Evolutionary conservation across 2,888 invertebrate genomes (phyloP), one percentile per base, ranked within the genome.

Genomic region (Agrenia bidenticulata): DNA sequence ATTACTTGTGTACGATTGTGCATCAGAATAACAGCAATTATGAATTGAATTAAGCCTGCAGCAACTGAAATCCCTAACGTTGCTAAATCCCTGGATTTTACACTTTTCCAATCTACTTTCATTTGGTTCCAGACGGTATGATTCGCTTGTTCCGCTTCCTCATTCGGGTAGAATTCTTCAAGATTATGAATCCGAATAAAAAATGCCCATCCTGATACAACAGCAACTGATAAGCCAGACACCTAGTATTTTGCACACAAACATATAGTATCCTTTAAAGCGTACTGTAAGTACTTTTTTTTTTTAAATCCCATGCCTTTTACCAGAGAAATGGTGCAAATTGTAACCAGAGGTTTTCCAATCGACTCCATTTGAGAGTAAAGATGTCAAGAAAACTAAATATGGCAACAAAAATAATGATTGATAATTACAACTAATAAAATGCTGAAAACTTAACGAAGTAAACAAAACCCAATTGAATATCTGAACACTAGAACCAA

Each of bases 251-350:
- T n/a, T n/a, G n/a, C n/a, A n/a, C n/a, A n/a, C n/a, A n/a, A n/a
- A n/a, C n/a, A n/a, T n/a, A n/a, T n/a, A n/a, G n/a, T n/a, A n/a
- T n/a, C n/a, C n/a, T n/a, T n/a, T n/a, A n/a, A 13, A 9, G 13
- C 39, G 13, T 9, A 9, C 39, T 39, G 13, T 39, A 39, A 39
- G 13, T 11, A 9, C 13, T 39, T 39, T 39, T 11, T 13, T 39
- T 39, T 39, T 11, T 13, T 45, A 45, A 45, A 45, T 45, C 4
- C 45, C 7, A 9, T 45, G n/a, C 19, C 39, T 17, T 9, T n/a
- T 45, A 45, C 45, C 45, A 45, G 5, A n/a, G 45, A 45, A 45
- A 45, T 45, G 4, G 45, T 45, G n/a, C 45, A 45, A n/a, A 15
- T 17, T 45, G 45, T 45, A 4, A 15, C n/a, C 4, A 45, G 45